Percentiles rank a stretch among this genome's conserved stretches.
Conservation (phyloP, 2,888 invertebrate genomes). For the Andrena haemorrhoa region DNA sequence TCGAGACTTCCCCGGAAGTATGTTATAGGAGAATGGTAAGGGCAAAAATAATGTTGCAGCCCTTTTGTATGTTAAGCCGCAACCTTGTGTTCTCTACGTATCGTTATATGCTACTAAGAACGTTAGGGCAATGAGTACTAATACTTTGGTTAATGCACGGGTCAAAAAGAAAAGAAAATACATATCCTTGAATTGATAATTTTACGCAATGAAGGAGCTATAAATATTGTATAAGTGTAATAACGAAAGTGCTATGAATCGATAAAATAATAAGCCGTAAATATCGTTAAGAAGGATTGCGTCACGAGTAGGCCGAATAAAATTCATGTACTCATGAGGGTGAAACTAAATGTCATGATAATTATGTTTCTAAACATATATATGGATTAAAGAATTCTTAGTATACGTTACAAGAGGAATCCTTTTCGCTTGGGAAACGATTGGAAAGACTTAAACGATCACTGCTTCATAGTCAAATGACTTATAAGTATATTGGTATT, state of each 20-base stretch:
- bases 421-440: slow-evolving; percentile 41
- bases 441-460: slow-evolving; percentile 6
- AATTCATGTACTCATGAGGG: slow-evolving; percentile 33
- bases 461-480: slow-evolving; percentile 19
- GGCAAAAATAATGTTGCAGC: slow-evolving; percentile 79
- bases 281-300: slow-evolving; percentile 20
- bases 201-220: slow-evolving; percentile 48
- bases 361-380: slow-evolving; percentile 39
- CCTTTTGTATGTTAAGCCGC: slow-evolving; percentile 84
- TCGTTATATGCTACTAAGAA: slow-evolving; percentile 74
- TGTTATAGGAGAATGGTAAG: slow-evolving; percentile 61
- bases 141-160: slow-evolving; percentile 59
- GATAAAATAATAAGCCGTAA: slow-evolving; percentile 29
- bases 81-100: slow-evolving; percentile 81
- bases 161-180: slow-evolving; percentile 35
- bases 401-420: slow-evolving; percentile 22
- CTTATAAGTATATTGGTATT: slow-evolving; percentile 31
- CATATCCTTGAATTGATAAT: slow-evolving; percentile 36
- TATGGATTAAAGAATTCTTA: slow-evolving; percentile 28
- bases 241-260: slow-evolving; percentile 29
- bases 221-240: slow-evolving; percentile 26
- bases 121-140: slow-evolving; percentile 67
- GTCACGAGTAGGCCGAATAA: slow-evolving; percentile 25
- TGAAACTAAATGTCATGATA: slow-evolving; percentile 28
- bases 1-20: slow-evolving; percentile 49